These are phyloP conservation scores for Diorhabda sublineata DNA, from an alignment of 1,140 invertebrate genomes.

Conservation along the genomic window DNA sequence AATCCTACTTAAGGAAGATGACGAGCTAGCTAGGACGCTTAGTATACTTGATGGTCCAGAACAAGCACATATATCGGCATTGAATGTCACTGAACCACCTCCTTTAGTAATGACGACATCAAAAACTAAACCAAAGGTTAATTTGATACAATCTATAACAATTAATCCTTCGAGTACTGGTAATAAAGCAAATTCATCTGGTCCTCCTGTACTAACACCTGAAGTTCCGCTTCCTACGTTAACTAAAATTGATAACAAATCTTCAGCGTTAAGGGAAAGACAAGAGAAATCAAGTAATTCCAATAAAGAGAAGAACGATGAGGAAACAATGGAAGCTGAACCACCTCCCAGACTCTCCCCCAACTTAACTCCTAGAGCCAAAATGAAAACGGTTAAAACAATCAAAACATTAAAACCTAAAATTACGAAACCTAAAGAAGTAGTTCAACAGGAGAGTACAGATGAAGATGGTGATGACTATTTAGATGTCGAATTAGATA, in stretches of 20 bases:
- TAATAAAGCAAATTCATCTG: neutral
- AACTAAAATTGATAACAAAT: neutral
- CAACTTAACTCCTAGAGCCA: neutral
- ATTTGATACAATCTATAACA: slow-evolving; percentile 34
- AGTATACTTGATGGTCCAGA: slow-evolving; percentile 41
- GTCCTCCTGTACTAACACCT: neutral
- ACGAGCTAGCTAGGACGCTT: slow-evolving; percentile 42
- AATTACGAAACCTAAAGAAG: slow-evolving; percentile 17
- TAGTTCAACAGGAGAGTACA: slow-evolving; percentile 21
- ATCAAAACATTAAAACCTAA: slow-evolving; percentile 1
- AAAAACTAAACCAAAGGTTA: slow-evolving; percentile 26
- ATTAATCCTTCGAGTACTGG: slow-evolving; percentile 21
- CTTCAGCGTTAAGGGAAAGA: neutral
- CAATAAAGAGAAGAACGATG: slow-evolving; percentile 17
- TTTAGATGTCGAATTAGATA: slow-evolving; percentile 12
- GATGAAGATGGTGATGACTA: slow-evolving; percentile 24
- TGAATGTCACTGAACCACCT: slow-evolving; percentile 8
- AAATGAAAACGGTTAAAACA: slow-evolving; percentile 16
- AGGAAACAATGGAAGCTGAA: slow-evolving; percentile 11
- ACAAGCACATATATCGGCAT: neutral
- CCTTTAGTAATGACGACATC: slow-evolving; percentile 15
- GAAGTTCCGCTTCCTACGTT: neutral
- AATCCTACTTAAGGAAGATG: slow-evolving; percentile 29
- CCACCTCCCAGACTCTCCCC: neutral
- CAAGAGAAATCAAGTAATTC: slow-evolving; percentile 14